Evolutionary conservation across 1,140 invertebrate genomes (phyloP).

Genomic region (Zophobas atratus): DNA sequence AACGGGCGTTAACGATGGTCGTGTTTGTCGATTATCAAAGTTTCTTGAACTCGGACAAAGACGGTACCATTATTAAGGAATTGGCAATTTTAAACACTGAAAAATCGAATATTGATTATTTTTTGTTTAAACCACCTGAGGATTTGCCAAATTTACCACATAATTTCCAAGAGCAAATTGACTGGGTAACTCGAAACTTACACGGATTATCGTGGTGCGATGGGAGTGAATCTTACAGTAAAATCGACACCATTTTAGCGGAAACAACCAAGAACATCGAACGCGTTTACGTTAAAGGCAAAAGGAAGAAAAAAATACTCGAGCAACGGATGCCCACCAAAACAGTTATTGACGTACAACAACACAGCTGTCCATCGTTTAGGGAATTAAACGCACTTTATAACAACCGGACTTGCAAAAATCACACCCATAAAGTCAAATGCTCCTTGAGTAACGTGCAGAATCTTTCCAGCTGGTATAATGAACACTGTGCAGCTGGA

Average conservation of each 20-base stretch:
- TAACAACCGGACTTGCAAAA: neutral
- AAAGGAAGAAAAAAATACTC: neutral
- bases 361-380: neutral
- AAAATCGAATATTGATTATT: no score
- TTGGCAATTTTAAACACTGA: no score
- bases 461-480: neutral
- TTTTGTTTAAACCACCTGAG: no score
- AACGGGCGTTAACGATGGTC: neutral
- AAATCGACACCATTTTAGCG: no score
- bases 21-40: neutral
- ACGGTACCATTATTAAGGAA: no score
- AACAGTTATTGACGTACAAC: neutral
- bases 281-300: neutral
- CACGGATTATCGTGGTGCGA: no score
- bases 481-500: conserved; percentile 5
- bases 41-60: neutral
- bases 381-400: neutral
- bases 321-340: neutral
- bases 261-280: neutral
- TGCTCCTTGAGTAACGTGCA: neutral
- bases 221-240: no score
- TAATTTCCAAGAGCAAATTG: no score
- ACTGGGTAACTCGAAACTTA: no score
- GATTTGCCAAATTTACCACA: no score
- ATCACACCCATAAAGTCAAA: neutral